Percentiles rank a stretch among this genome's conserved stretches.
phyloP scores from a whole-genome alignment of 2,797 vertebrate species.

The Diglossa cyanea region DNA sequence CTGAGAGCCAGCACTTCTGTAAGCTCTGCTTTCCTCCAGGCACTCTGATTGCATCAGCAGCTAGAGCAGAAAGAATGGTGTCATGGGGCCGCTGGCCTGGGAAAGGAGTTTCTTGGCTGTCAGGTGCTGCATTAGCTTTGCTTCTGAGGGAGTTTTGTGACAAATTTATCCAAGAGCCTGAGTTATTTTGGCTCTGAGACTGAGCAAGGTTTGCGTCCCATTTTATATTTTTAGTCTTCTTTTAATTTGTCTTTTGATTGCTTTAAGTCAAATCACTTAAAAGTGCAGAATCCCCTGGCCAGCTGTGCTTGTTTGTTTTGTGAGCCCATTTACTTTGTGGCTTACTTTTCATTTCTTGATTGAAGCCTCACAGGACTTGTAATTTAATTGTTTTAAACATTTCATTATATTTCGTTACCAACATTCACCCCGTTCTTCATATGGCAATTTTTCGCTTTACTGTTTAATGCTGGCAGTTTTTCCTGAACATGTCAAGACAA shows the following conservation, averaged over 20 bases:
- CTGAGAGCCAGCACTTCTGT: constrained; percentile 28
- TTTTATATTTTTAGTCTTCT: constrained; percentile 4
- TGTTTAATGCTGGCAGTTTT: background rate
- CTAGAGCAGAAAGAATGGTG: constrained; percentile 52
- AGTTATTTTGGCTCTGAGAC: background rate
- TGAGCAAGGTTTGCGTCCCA: background rate
- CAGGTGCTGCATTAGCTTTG: constrained; percentile 18
- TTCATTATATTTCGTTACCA: background rate
- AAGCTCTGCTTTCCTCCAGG: constrained; percentile 26
- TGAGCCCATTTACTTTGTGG: background rate
- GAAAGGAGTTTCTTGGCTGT: constrained; percentile 41
- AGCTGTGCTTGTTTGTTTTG: background rate
- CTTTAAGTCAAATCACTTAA: background rate
- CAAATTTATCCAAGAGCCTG: background rate
- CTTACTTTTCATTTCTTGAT: constrained; percentile 7
- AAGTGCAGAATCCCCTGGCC: background rate
- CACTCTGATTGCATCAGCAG: constrained; percentile 50
- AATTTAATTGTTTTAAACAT: background rate
- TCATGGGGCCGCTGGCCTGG: constrained; percentile 21
- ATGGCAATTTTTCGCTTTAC: background rate
- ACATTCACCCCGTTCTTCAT: background rate
- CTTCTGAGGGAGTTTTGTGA: background rate
- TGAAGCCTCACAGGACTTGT: background rate
- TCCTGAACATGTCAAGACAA: background rate
- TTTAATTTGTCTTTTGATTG: constrained; percentile 1